Conservation (phyloP, 2,113 vertebrate species). For the Terrapene triunguis region DNA sequence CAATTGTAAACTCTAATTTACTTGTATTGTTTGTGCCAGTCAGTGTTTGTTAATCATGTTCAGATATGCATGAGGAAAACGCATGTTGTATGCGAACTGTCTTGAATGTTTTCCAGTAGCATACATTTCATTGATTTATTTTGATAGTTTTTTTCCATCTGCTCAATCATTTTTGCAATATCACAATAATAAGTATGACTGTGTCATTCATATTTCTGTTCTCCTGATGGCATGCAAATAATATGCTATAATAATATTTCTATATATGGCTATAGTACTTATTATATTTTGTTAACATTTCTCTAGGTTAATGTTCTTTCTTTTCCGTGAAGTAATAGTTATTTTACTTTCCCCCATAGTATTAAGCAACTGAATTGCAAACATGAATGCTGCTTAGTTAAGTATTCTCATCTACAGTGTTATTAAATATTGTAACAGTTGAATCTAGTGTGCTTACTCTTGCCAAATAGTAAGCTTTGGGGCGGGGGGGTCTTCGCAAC, state of each 20-base stretch:
- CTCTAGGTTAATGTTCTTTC: neutral
- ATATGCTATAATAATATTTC: neutral
- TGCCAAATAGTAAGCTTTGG: neutral
- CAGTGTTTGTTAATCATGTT: neutral
- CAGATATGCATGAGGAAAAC: neutral
- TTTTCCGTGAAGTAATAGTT: neutral
- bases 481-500: neutral
- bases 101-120: neutral
- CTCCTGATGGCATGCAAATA: neutral
- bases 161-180: neutral
- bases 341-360: neutral
- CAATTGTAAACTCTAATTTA: neutral
- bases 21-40: neutral
- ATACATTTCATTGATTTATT: neutral
- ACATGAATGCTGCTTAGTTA: neutral
- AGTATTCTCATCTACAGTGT: neutral
- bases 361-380: neutral
- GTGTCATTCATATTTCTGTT: neutral
- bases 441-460: neutral
- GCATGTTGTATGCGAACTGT: fast-evolving
- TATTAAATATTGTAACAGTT: neutral
- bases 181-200: neutral
- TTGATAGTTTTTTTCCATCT: neutral
- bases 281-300: neutral
- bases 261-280: fast-evolving